Percentiles rank a stretch among this genome's conserved stretches.
Evolutionary conservation across 1,140 invertebrate genomes (phyloP).

Genomic region (Leptopilina boulardi): DNA sequence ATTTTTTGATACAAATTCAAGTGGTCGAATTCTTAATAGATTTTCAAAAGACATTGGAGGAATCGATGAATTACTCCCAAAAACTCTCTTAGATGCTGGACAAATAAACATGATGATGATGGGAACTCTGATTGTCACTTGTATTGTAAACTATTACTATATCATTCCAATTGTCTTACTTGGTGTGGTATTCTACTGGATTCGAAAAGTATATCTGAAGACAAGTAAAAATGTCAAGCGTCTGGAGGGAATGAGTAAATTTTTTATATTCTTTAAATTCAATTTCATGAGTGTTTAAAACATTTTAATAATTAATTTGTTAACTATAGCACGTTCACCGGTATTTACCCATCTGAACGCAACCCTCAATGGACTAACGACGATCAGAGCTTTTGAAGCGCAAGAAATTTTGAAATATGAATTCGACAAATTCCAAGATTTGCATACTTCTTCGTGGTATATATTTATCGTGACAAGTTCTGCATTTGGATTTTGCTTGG

Average conservation of each 20-base stretch:
- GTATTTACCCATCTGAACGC: slow-evolving; percentile 89
- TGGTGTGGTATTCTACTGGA: slow-evolving; percentile 82
- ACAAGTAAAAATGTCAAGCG: slow-evolving; percentile 91
- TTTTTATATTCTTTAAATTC: slow-evolving; percentile 4
- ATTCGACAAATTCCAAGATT: slow-evolving; percentile 81
- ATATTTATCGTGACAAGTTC: slow-evolving; percentile 78
- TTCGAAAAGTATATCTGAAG: slow-evolving; percentile 87
- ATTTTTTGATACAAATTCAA: not conserved
- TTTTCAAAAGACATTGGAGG: slow-evolving; percentile 68
- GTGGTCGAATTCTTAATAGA: slow-evolving; percentile 70
- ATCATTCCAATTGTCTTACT: slow-evolving; percentile 74
- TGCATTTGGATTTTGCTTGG: slow-evolving; percentile 83
- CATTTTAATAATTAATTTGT: slow-evolving; percentile 61
- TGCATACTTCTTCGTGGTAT: slow-evolving; percentile 79
- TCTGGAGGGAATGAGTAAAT: slow-evolving; percentile 87
- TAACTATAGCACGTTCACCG: slow-evolving; percentile 82
- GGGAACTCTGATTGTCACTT: slow-evolving; percentile 33
- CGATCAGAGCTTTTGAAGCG: slow-evolving; percentile 82
- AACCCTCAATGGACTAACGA: slow-evolving; percentile 85
- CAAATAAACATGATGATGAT: slow-evolving; percentile 56
- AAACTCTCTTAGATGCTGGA: slow-evolving; percentile 73
- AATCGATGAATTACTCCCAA: slow-evolving; percentile 58
- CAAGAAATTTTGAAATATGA: slow-evolving; percentile 82
- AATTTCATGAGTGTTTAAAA: too few species aligned
- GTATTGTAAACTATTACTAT: slow-evolving; percentile 43